Base-by-base conservation (phyloP, 2,113 vertebrate genomes). In the Brachyhypopomus gauderio region DNA sequence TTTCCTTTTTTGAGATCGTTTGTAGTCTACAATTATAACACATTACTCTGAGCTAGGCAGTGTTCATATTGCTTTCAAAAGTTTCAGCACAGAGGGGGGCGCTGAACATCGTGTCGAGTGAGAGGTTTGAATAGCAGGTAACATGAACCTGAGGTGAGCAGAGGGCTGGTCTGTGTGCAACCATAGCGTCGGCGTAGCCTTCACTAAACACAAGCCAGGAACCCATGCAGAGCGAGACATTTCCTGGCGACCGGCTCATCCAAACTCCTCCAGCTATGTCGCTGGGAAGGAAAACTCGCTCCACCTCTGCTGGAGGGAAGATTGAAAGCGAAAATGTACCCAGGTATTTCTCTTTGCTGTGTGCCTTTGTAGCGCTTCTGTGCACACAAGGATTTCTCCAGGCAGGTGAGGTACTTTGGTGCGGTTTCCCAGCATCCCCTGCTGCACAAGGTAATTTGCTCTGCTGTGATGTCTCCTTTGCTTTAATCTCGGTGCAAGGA, bases 271-370 rank as follows among this genome's bases (percentile, higher is more conserved):
- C 55, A 62, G 84, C 17, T 48, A 91, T 91, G 91, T 87, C 81
- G 12, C 20, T 86, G 71, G 89, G 87, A 72, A 87, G 78, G 81
- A 94, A 86, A 74, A 48, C 38, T 22, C 89, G 90, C 71, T 83
- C 92, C 36, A 88, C 86, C 77, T 94, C 94, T 76, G 93, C 94
- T 75, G 85, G 85, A 69, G 93, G 92, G 76, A 93, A 88, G 79
- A 90, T 95, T 78, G 89, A 95, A 88, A 93, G 91, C 3, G 84
- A 72, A 56, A 83, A 82, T 20, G 72, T 78, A 30, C 81, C 78
- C 88, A 96, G 93, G 94, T 95, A 94, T 88, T 83, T 5, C 81
- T 38, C 41, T 80, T 75, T 77, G 1, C 25, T 77, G 34, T 72
- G 80, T 38, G 12, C 19, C 38, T 64, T 45, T n/a, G 11, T 9